phyloP scores from a whole-genome alignment of 2,113 vertebrate species.

The Lagenorhynchus albirostris region DNA sequence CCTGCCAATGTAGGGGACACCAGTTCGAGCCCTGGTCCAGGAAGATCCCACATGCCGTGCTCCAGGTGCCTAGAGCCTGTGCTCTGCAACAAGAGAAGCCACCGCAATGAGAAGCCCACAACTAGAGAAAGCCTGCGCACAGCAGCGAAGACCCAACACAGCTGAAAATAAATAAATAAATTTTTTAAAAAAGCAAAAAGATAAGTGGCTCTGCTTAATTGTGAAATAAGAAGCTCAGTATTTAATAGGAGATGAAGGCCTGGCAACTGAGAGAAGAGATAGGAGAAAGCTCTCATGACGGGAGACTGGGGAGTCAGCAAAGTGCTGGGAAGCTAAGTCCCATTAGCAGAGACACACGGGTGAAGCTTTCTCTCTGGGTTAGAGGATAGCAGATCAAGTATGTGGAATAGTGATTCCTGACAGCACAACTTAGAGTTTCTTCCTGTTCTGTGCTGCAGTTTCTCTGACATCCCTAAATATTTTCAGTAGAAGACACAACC shows the following conservation, averaged over 20 bases:
- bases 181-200: background rate
- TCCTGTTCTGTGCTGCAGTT: background rate
- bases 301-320: background rate
- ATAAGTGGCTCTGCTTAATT: background rate
- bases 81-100: too few species aligned
- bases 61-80: too few species aligned
- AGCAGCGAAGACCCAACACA: too few species aligned
- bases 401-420: background rate
- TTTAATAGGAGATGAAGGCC: background rate
- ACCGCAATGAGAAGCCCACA: too few species aligned
- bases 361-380: background rate
- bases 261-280: background rate
- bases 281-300: background rate
- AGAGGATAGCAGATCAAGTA: background rate
- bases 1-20: too few species aligned
- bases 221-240: background rate
- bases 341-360: background rate
- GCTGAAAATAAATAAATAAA: too few species aligned
- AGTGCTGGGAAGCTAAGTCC: too few species aligned
- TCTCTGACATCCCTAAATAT: background rate
- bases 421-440: background rate
- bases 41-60: too few species aligned
- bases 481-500: background rate
- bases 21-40: too few species aligned
- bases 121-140: too few species aligned